phyloP scores from a whole-genome alignment of 2,888 invertebrate genomes.

The Drosophila vallismaia region DNA sequence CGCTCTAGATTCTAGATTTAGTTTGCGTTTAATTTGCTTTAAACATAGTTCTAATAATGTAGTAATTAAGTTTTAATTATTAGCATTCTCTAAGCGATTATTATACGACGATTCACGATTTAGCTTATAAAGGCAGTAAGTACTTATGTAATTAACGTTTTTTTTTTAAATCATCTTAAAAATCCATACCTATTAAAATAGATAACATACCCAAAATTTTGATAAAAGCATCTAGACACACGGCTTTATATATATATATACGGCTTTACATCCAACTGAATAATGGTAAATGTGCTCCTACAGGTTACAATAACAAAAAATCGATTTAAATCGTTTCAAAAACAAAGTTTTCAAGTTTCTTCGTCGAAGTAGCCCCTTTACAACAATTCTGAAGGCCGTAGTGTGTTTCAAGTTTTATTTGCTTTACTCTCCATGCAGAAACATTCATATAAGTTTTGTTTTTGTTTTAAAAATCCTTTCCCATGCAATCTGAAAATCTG shows the following conservation, averaged over 20 bases:
- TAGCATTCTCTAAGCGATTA: neutral
- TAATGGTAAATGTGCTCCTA: neutral
- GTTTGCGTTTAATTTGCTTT: neutral
- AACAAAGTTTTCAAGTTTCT: too few species aligned
- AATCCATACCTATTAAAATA: too few species aligned
- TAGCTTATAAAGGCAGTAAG: neutral
- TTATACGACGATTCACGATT: neutral
- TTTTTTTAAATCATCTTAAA: neutral
- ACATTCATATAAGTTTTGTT: neutral
- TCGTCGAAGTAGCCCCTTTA: too few species aligned
- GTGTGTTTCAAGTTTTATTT: too few species aligned
- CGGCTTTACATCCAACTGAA: neutral
- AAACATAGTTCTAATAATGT: neutral
- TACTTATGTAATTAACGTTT: neutral
- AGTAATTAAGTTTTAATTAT: neutral
- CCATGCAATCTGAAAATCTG: too few species aligned
- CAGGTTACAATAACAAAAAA: neutral
- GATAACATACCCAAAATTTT: too few species aligned
- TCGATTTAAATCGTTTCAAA: too few species aligned
- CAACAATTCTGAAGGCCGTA: too few species aligned
- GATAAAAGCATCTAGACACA: too few species aligned
- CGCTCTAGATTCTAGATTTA: neutral
- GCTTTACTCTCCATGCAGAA: neutral
- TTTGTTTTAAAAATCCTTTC: too few species aligned
- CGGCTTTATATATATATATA: neutral